These are phyloP conservation scores for Umimayanthus kanabou DNA, from an alignment of 92 coral and sea anemone species.

Conservation along the genomic window DNA sequence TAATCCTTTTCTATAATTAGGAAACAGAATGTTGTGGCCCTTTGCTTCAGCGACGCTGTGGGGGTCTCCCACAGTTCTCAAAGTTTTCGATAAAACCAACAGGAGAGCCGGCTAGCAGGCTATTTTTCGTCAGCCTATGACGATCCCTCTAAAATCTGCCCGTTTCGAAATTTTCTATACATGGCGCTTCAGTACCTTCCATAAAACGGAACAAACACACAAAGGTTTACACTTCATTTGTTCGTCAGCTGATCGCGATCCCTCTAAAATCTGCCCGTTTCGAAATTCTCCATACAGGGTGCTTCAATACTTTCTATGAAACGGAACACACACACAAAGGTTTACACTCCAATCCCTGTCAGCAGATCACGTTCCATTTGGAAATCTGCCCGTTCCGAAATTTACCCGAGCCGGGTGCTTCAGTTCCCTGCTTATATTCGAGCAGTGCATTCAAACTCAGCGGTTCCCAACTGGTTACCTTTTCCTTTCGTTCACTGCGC, in stretches of 20 bases:
- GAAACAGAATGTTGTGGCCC: no score
- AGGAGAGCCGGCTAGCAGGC: no score
- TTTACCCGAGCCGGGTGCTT: conserved; percentile 63
- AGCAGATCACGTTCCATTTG: conserved; percentile 35
- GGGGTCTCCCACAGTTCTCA: no score
- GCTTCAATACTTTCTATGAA: no score
- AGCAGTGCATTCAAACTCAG: conserved; percentile 80
- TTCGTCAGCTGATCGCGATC: background rate
- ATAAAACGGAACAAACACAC: background rate
- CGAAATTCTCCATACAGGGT: no score
- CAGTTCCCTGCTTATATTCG: conserved; percentile 67
- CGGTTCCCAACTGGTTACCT: conserved; percentile 77
- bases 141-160: conserved; percentile 2
- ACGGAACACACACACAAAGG: background rate
- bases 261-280: background rate
- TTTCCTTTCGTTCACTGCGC: conserved; percentile 48
- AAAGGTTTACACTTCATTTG: background rate
- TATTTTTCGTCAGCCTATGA: no score
- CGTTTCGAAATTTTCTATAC: background rate
- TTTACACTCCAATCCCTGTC: background rate
- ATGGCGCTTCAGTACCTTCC: background rate
- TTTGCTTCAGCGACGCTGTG: no score
- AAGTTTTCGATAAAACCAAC: no score
- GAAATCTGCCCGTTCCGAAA: conserved; percentile 66
- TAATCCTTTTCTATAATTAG: no score